A percentile compares a stretch with the other conserved stretches of the same genome.
phyloP scores from a whole-genome alignment of 2,888 invertebrate genomes.

The Schrankia costaestrigalis region DNA sequence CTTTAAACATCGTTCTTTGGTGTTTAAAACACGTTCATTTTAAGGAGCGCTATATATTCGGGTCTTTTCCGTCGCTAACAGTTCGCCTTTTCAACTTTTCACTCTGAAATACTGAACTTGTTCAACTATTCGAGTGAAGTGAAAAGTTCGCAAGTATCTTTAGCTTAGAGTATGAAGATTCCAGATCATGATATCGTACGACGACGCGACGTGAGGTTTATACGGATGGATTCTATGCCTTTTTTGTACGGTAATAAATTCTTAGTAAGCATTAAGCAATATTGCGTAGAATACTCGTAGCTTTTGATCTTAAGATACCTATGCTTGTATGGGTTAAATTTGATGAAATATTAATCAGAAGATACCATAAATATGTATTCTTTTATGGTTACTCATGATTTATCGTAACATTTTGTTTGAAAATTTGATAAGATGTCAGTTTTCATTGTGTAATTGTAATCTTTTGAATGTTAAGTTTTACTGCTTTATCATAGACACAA shows the following conservation, averaged over 20 bases:
- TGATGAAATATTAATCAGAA: slow-evolving; percentile 21
- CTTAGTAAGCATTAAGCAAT: slow-evolving; percentile 19
- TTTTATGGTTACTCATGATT: slow-evolving; percentile 6
- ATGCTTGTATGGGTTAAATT: slow-evolving; percentile 12
- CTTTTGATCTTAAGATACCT: slow-evolving; percentile 16
- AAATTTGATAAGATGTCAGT: not conserved
- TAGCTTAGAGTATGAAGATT: slow-evolving; percentile 22
- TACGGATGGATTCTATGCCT: slow-evolving; percentile 23
- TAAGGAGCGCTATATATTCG: slow-evolving; percentile 13
- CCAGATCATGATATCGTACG: slow-evolving; percentile 19
- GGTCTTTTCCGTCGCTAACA: slow-evolving; percentile 14
- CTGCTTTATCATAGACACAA: too few relatives aligned
- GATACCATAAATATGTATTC: slow-evolving; percentile 8
- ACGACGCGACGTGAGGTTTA: slow-evolving; percentile 10
- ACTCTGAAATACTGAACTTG: slow-evolving; percentile 38
- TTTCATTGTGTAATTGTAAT: not conserved
- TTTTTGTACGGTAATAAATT: slow-evolving; percentile 26
- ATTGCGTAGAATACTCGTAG: slow-evolving; percentile 18
- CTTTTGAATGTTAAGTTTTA: not conserved
- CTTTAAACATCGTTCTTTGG: slow-evolving; percentile 1
- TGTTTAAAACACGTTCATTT: slow-evolving; percentile 4
- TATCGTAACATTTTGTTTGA: not conserved
- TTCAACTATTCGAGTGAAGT: slow-evolving; percentile 40
- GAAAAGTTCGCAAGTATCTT: slow-evolving; percentile 39
- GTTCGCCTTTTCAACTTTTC: slow-evolving; percentile 37